Evolutionary conservation across 2,113 vertebrate genomes (phyloP).

Genomic region (Sphyrna mokarran): DNA sequence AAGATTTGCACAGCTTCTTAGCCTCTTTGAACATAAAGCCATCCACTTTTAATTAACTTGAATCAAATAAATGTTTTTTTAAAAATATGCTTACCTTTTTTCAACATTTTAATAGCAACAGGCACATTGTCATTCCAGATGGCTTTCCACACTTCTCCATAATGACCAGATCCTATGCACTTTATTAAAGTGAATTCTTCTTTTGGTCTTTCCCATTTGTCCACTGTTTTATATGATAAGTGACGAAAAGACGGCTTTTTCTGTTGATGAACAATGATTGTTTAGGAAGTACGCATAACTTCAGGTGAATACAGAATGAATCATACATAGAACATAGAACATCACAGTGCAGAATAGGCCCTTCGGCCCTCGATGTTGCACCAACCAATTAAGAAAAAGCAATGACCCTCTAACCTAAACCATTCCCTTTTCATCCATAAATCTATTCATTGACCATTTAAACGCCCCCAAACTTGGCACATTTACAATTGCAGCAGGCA

Average conservation of each 20-base stretch:
- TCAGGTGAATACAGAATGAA: neutral
- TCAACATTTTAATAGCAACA: constrained; percentile 33
- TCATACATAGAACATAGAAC: too few species aligned
- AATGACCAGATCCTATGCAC: constrained; percentile 14
- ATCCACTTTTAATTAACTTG: neutral
- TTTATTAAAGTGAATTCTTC: constrained; percentile 30
- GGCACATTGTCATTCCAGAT: constrained; percentile 21
- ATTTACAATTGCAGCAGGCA: too few species aligned
- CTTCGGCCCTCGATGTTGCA: too few species aligned
- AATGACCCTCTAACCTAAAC: too few species aligned
- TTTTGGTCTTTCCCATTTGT: constrained; percentile 30
- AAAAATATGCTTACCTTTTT: neutral
- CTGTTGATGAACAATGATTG: neutral
- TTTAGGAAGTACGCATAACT: neutral
- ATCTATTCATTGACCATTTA: too few species aligned
- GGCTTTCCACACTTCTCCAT: constrained; percentile 28
- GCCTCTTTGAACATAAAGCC: neutral
- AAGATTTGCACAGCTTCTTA: neutral
- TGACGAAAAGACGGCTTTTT: constrained; percentile 6
- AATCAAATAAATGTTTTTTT: constrained; percentile 1
- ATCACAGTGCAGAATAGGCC: too few species aligned
- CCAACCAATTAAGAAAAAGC: too few species aligned
- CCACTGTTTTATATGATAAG: constrained; percentile 31
- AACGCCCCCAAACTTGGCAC: too few species aligned
- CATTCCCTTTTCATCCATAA: too few species aligned